Evolutionary conservation across 1,140 invertebrate genomes (phyloP).

Genomic region (Lepidurus apus): DNA sequence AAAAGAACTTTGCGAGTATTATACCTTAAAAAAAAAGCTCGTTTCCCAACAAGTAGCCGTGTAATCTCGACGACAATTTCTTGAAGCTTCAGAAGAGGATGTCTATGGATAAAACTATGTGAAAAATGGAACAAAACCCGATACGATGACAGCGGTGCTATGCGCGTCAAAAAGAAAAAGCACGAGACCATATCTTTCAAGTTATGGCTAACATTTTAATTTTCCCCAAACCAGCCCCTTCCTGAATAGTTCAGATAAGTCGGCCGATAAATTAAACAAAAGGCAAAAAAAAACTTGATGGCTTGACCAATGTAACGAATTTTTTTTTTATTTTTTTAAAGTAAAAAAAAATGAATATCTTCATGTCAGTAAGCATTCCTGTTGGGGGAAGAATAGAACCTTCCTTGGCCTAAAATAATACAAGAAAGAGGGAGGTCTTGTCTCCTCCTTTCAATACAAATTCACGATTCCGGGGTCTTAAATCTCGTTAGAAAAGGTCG

Average conservation of each 20-base stretch:
- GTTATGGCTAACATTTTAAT: conserved; percentile 12
- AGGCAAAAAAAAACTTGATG: neutral
- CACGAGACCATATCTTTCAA: neutral
- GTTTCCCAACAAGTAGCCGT: conserved; percentile 8
- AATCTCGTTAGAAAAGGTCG: conserved; percentile 15
- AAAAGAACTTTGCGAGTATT: neutral
- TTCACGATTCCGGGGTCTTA: conserved; percentile 8
- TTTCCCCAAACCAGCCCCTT: neutral
- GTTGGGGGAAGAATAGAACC: neutral
- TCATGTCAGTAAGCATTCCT: neutral
- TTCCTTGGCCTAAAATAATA: neutral
- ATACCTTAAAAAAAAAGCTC: neutral
- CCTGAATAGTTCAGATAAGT: conserved; percentile 5
- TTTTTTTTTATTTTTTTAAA: too few relatives aligned
- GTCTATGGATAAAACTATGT: neutral
- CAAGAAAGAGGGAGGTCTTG: neutral
- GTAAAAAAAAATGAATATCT: neutral
- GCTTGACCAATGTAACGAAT: neutral
- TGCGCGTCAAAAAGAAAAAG: neutral
- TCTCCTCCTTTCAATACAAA: conserved; percentile 19
- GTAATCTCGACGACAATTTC: neutral
- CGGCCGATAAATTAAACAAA: conserved; percentile 18
- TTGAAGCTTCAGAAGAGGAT: neutral
- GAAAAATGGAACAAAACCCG: neutral
- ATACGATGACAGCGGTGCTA: neutral